These are phyloP conservation scores for Typhlichthys eigenmanni DNA, from an alignment of 2,797 vertebrate genomes.

Conservation along the genomic window DNA sequence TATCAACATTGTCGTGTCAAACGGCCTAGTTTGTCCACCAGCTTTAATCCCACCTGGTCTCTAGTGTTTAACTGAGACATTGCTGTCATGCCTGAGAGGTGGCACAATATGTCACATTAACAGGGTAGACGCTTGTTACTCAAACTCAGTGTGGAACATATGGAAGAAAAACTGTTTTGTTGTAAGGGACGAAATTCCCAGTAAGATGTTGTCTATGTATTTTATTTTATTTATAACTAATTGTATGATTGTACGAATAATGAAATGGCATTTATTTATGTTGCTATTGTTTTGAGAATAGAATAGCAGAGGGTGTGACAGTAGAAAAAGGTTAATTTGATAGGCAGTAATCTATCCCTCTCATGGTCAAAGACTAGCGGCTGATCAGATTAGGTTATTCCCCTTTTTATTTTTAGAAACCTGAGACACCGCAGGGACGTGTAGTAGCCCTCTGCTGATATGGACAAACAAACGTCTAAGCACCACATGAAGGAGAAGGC, in stretches of 20 bases:
- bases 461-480: slow-evolving; percentile 26
- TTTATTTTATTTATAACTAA: neutral
- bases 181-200: neutral
- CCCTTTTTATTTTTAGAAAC: slow-evolving; percentile 77
- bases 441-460: slow-evolving; percentile 36
- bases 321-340: slow-evolving; percentile 68
- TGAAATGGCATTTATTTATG: neutral
- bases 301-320: slow-evolving; percentile 20
- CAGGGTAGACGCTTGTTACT: slow-evolving; percentile 5
- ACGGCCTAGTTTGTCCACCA: slow-evolving; percentile 40
- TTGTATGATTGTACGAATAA: too few relatives aligned
- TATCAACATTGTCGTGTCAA: slow-evolving; percentile 43
- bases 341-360: slow-evolving; percentile 60
- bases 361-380: slow-evolving; percentile 72
- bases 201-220: too few relatives aligned
- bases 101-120: slow-evolving; percentile 2
- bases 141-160: slow-evolving; percentile 30
- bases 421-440: slow-evolving; percentile 50
- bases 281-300: slow-evolving; percentile 20
- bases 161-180: too few relatives aligned
- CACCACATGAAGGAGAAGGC: neutral
- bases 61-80: slow-evolving; percentile 28
- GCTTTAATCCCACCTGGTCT: slow-evolving; percentile 57
- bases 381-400: slow-evolving; percentile 72
- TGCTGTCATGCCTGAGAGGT: slow-evolving; percentile 29